A percentile compares a stretch with the other conserved stretches of the same genome.
These are phyloP conservation scores for Bettongia penicillata DNA, from an alignment of 2,113 vertebrate species.

Conservation along the genomic window DNA sequence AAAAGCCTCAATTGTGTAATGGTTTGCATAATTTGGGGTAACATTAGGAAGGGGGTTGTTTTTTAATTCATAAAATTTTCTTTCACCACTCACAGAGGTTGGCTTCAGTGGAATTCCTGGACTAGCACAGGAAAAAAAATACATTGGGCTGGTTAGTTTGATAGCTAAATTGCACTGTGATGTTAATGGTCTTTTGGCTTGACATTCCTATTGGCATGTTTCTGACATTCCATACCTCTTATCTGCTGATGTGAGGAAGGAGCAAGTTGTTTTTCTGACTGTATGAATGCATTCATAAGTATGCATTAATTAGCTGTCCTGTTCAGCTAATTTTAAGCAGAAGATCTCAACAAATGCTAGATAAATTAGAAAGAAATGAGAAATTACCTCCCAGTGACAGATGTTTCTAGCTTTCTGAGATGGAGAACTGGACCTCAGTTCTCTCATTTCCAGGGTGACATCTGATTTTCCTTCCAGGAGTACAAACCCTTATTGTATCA, in stretches of 20 bases:
- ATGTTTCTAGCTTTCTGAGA: neutral
- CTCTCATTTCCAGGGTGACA: neutral
- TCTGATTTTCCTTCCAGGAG: neutral
- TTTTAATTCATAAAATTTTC: neutral
- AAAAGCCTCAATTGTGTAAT: neutral
- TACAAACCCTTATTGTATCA: neutral
- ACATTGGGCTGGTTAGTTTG: neutral
- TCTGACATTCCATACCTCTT: neutral
- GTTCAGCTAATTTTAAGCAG: constrained; percentile 36
- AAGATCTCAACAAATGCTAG: constrained; percentile 20
- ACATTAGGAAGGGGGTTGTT: neutral
- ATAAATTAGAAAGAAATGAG: neutral
- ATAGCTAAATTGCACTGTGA: neutral
- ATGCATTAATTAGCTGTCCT: neutral
- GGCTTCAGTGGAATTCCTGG: neutral
- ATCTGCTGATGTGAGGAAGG: neutral
- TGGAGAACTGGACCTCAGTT: neutral
- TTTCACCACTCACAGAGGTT: neutral
- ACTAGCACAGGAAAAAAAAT: neutral
- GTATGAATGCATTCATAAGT: neutral
- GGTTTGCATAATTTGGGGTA: neutral
- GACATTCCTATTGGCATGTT: neutral
- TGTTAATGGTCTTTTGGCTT: neutral
- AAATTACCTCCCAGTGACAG: neutral
- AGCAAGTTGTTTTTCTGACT: neutral